A percentile compares a stretch with the other conserved stretches of the same genome.
phyloP scores from a whole-genome alignment of 2,888 invertebrate genomes.

The Coecobrya sp. region DNA sequence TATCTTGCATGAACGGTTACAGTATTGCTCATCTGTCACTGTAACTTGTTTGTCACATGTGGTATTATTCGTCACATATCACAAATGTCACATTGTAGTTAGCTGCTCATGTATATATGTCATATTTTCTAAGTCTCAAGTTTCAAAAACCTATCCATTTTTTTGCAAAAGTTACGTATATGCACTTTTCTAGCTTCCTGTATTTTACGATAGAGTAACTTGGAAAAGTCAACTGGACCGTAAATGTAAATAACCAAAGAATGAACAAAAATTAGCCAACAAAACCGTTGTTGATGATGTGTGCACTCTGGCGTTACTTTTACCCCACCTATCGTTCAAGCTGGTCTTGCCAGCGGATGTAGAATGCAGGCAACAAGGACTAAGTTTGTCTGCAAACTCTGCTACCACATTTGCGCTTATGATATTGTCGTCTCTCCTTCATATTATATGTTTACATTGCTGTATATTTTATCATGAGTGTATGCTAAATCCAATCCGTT shows the following conservation, averaged over 20 bases:
- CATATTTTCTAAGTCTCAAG: constrained; percentile 21
- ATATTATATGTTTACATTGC: too few relatives aligned
- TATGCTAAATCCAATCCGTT: too few relatives aligned
- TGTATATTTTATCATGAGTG: too few relatives aligned
- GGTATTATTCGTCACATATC: constrained; percentile 21
- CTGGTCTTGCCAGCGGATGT: background rate
- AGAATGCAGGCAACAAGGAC: background rate
- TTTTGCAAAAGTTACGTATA: too few relatives aligned
- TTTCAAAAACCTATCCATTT: background rate
- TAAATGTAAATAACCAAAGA: too few relatives aligned
- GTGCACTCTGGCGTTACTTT: background rate
- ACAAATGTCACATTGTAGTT: background rate
- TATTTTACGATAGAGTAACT: background rate
- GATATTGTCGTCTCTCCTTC: too few relatives aligned
- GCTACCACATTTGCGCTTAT: too few relatives aligned
- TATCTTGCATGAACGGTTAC: constrained; percentile 13
- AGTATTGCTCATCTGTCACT: constrained; percentile 21
- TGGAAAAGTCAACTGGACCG: constrained; percentile 12
- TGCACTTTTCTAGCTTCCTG: background rate
- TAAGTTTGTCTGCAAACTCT: too few relatives aligned
- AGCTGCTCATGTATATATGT: background rate
- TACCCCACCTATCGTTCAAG: background rate
- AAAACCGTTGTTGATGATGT: constrained; percentile 26
- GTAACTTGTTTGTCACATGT: constrained; percentile 32
- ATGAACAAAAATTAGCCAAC: constrained; percentile 56